These are phyloP conservation scores for Aphaenogaster ashmeadi DNA, from an alignment of 1,140 invertebrate species.

Conservation along the genomic window DNA sequence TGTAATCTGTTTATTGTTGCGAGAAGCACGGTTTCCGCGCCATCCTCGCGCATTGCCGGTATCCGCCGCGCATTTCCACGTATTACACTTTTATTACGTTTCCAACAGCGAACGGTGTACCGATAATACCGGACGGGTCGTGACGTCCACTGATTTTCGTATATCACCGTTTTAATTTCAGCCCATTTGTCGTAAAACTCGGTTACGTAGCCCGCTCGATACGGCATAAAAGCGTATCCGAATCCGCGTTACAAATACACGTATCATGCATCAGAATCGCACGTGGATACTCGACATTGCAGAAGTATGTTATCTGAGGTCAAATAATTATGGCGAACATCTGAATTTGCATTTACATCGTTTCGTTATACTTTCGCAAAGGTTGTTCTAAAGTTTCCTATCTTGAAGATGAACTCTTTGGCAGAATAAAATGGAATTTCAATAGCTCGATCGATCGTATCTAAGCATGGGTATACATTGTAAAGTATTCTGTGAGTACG, in stretches of 20 bases:
- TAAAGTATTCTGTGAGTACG: slow-evolving; percentile 22
- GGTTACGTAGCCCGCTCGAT: slow-evolving; percentile 17
- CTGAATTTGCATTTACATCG: slow-evolving; percentile 41
- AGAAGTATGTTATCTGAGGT: background rate
- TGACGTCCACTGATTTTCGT: slow-evolving; percentile 70
- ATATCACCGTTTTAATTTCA: slow-evolving; percentile 70
- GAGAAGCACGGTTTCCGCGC: slow-evolving; percentile 55
- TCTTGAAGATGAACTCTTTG: slow-evolving; percentile 9
- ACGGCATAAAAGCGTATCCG: slow-evolving; percentile 42
- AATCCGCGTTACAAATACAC: background rate
- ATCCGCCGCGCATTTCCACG: slow-evolving; percentile 38
- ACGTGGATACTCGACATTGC: background rate
- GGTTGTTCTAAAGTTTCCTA: slow-evolving; percentile 17
- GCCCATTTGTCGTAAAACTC: slow-evolving; percentile 47
- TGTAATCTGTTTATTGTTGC: slow-evolving; percentile 71
- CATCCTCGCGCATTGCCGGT: slow-evolving; percentile 33
- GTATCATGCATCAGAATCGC: background rate
- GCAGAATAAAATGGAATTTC: slow-evolving; percentile 27
- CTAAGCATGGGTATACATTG: slow-evolving; percentile 6
- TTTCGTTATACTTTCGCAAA: background rate
- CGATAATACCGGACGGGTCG: slow-evolving; percentile 57
- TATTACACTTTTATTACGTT: slow-evolving; percentile 66
- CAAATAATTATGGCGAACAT: slow-evolving; percentile 53
- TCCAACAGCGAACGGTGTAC: slow-evolving; percentile 49
- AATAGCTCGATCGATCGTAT: slow-evolving; percentile 49